Evolutionary conservation across 2,888 invertebrate genomes (phyloP).

Genomic region (Meliscaeva auricollis): DNA sequence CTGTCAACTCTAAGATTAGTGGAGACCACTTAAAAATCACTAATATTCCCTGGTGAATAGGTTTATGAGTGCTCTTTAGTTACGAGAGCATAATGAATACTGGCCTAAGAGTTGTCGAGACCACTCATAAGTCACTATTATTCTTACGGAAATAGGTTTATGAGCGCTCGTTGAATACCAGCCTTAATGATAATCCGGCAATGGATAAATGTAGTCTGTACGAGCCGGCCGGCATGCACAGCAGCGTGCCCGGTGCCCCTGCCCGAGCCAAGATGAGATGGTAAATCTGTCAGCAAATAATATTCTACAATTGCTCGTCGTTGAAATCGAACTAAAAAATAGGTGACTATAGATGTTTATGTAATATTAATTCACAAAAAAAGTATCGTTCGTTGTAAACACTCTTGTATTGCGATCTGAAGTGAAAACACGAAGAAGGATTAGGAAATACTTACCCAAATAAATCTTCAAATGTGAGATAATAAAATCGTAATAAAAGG

Average conservation of each 20-base stretch:
- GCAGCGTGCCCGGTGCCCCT: too few species aligned
- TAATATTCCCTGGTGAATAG: too few species aligned
- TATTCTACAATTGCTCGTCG: constrained; percentile 67
- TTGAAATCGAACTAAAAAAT: constrained; percentile 37
- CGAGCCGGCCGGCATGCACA: too few species aligned
- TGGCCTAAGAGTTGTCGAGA: too few species aligned
- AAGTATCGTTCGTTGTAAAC: constrained; percentile 31
- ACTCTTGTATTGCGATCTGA: constrained; percentile 21
- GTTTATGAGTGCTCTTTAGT: too few species aligned
- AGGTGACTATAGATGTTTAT: constrained; percentile 68
- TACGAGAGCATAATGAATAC: too few species aligned
- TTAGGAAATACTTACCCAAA: constrained; percentile 43
- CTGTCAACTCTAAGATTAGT: too few species aligned
- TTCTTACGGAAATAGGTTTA: too few species aligned
- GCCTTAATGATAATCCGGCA: background rate
- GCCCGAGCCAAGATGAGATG: constrained; percentile 40
- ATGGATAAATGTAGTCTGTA: background rate
- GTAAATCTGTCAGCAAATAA: constrained; percentile 70
- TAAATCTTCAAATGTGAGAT: constrained; percentile 18
- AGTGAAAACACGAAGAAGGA: background rate
- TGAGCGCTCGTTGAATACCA: too few species aligned
- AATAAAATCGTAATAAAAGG: constrained; percentile 7
- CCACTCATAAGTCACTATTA: too few species aligned
- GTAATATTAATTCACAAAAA: constrained; percentile 57
- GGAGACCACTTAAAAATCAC: too few species aligned